These are phyloP conservation scores for Lathronympha strigana DNA, from an alignment of 2,888 invertebrate genomes.

Conservation along the genomic window DNA sequence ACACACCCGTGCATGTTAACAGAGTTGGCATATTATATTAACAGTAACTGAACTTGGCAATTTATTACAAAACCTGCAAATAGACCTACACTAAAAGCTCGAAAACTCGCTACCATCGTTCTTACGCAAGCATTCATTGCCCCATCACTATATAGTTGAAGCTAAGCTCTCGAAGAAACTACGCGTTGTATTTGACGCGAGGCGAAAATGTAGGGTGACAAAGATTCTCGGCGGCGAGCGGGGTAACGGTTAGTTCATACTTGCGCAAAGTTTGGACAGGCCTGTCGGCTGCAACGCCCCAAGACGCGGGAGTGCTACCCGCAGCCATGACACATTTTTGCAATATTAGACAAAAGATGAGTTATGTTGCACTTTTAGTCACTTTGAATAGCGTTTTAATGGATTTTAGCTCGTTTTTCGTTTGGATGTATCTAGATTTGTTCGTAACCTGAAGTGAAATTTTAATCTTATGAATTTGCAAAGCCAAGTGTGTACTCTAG, in stretches of 20 bases:
- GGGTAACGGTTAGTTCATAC: constrained; percentile 62
- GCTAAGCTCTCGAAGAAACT: neutral
- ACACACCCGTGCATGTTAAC: constrained; percentile 65
- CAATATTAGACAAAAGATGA: constrained; percentile 62
- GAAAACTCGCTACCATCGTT: neutral
- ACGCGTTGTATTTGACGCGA: constrained; percentile 44
- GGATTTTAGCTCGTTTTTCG: neutral
- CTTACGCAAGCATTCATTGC: constrained; percentile 40
- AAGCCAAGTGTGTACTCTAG: too few species aligned
- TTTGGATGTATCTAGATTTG: neutral
- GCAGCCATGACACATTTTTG: constrained; percentile 56
- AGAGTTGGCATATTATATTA: constrained; percentile 73
- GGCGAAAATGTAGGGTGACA: constrained; percentile 21
- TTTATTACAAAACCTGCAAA: constrained; percentile 66
- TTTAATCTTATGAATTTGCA: neutral
- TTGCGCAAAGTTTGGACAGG: constrained; percentile 67
- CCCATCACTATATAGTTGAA: neutral
- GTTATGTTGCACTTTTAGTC: constrained; percentile 50
- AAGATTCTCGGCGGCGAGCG: constrained; percentile 33
- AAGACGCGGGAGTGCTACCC: constrained; percentile 56
- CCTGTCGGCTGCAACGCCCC: constrained; percentile 56
- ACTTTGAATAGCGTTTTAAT: constrained; percentile 10
- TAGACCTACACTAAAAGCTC: constrained; percentile 45
- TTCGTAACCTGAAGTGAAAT: neutral
- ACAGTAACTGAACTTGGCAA: constrained; percentile 68